Base-by-base conservation (phyloP, 2,888 invertebrate genomes). In the Dastarcus helophoroides region DNA sequence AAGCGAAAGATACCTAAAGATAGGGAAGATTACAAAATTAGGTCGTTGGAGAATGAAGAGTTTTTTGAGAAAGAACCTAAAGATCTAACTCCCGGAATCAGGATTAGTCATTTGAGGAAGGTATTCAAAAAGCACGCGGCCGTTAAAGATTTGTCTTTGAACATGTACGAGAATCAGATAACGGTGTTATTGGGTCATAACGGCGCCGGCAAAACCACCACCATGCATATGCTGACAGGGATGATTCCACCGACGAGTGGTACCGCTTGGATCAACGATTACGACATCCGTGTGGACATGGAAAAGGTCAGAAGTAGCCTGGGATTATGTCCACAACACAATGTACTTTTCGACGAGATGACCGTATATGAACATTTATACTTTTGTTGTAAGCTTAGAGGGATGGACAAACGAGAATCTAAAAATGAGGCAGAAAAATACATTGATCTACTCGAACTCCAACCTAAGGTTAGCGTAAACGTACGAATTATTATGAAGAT, bases 191-290 rank as follows among this genome's bases (percentile, higher is more conserved):
- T 86, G 22, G 84, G 83, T 1, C 63, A 62, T 34, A 89, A 88
- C 50, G 91, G 93, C 3, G 91, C 91, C 26, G 91, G 91, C 6
- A 93, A 93, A 65, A 89, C 90, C 0, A 91, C 93, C 0, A 88
- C 90, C 2, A 89, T 93, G 69, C 85, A 86, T 0, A 90, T 93
- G 79, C 61, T 93, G 23, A 90, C 89, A 21, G 91, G 76, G 22
- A 76, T 81, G 62, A 64, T 77, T 33, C 68, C 73, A 12, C 73
- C 76, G 3, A 73, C 73, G 0, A 64, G 68, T 11, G 86, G 86
- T 0, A 75, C 76, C 7, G 81, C 83, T 0, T 60, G 67, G 22
- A 65, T 86, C 10, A 78, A 76, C 36, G 83, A 81, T 9, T 72
- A 69, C 48, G 77, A 84, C 50, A 76, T 85, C 39, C 53, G 69